These are phyloP conservation scores for Narcine bancroftii DNA, from an alignment of 2,113 vertebrate species.

Conservation along the genomic window DNA sequence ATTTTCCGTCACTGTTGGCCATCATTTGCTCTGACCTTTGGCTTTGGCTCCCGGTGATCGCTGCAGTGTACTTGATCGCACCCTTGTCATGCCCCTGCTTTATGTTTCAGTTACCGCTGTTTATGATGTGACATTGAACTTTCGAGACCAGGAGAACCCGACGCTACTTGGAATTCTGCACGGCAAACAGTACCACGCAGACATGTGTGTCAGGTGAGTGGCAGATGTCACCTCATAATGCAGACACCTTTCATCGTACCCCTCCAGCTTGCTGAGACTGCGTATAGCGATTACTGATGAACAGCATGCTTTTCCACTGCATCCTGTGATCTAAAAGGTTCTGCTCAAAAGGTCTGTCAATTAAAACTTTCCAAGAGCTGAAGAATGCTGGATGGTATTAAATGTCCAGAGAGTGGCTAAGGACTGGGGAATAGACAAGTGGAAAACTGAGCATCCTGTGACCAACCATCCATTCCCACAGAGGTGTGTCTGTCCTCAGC, in stretches of 20 bases:
- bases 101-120: slow-evolving; percentile 71
- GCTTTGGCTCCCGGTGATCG: not conserved
- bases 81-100: not conserved
- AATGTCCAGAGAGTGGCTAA: not conserved
- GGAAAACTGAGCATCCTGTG: too few relatives aligned
- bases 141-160: slow-evolving; percentile 86
- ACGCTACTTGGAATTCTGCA: slow-evolving; percentile 88
- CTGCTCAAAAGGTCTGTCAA: not conserved
- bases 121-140: slow-evolving; percentile 95
- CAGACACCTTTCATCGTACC: not conserved
- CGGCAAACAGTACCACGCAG: slow-evolving; percentile 89
- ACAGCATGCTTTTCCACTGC: not conserved
- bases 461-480: too few relatives aligned
- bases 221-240: too few relatives aligned
- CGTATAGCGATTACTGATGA: not conserved
- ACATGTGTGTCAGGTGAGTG: slow-evolving; percentile 84
- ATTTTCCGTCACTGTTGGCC: too few relatives aligned
- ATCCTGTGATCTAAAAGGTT: too few relatives aligned
- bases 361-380: not conserved
- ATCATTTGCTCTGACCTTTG: not conserved
- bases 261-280: too few relatives aligned
- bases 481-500: too few relatives aligned
- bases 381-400: not conserved
- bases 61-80: not conserved
- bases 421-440: not conserved